These are phyloP conservation scores for Apamea sordens DNA, from an alignment of 2,888 invertebrate species.

Conservation along the genomic window DNA sequence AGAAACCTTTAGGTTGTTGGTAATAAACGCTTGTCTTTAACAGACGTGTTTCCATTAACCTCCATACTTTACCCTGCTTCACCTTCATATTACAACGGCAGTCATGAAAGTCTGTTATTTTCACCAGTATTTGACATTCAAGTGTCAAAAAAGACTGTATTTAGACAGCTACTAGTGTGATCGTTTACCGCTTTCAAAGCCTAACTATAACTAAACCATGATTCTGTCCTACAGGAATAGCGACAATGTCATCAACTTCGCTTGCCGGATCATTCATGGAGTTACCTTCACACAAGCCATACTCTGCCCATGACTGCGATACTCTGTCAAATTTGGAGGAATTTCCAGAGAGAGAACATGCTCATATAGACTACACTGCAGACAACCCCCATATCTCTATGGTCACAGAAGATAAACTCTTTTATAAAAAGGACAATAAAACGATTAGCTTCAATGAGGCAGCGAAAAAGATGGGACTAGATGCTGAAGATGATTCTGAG, in stretches of 20 bases:
- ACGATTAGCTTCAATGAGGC: slow-evolving; percentile 49
- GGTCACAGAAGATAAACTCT: slow-evolving; percentile 20
- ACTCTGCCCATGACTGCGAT: slow-evolving; percentile 66
- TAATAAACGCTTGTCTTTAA: neutral
- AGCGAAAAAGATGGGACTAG: neutral
- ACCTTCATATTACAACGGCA: neutral
- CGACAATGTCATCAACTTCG: slow-evolving; percentile 73
- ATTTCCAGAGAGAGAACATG: slow-evolving; percentile 64
- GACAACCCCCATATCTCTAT: slow-evolving; percentile 52
- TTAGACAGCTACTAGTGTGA: neutral
- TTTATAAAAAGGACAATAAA: slow-evolving; percentile 21
- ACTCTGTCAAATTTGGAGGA: slow-evolving; percentile 61
- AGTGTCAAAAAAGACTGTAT: neutral
- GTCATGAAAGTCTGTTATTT: neutral
- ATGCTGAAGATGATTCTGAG: slow-evolving; percentile 8
- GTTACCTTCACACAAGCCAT: slow-evolving; percentile 71
- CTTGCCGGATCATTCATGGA: slow-evolving; percentile 76
- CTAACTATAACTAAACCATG: neutral
- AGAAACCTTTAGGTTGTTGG: neutral
- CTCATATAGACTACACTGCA: slow-evolving; percentile 65
- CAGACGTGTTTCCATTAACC: too few relatives aligned
- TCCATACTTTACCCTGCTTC: too few relatives aligned
- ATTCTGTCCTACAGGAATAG: slow-evolving; percentile 58
- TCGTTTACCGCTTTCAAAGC: too few relatives aligned
- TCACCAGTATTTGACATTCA: neutral